A percentile compares a stretch with the other conserved stretches of the same genome.
Conservation (phyloP, 2,888 invertebrate species). For the Sepioteuthis lessoniana region DNA sequence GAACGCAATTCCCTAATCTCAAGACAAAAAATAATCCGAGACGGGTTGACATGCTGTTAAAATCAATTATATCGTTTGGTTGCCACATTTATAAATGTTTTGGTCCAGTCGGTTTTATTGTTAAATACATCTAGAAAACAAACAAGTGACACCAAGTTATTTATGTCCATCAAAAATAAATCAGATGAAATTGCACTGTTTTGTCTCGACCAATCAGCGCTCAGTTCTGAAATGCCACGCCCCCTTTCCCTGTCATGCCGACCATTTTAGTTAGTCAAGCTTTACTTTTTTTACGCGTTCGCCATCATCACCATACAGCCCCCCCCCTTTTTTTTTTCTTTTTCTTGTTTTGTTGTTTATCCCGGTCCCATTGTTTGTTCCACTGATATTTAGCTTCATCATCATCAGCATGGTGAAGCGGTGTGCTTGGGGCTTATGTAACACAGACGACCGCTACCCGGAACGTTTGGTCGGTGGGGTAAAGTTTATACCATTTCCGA, state of each 20-base stretch:
- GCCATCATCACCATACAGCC: neutral
- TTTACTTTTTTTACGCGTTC: neutral
- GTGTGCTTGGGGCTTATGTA: conserved; percentile 52
- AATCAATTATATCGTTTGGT: neutral
- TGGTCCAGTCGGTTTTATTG: no score
- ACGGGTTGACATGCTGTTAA: neutral
- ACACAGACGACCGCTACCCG: conserved; percentile 52
- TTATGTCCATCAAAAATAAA: neutral
- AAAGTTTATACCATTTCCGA: conserved; percentile 53
- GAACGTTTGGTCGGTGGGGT: conserved; percentile 51
- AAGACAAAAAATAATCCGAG: no score
- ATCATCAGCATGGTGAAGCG: conserved; percentile 45
- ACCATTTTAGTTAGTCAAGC: conserved; percentile 47
- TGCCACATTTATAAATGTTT: neutral
- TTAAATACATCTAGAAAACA: no score
- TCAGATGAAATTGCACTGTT: neutral
- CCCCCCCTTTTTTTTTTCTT: no score
- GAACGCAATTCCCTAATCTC: no score
- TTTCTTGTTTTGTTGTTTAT: no score
- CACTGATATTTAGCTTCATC: neutral
- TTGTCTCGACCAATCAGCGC: conserved; percentile 34
- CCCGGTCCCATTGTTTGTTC: no score
- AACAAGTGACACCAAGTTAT: no score
- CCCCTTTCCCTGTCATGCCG: conserved; percentile 40
- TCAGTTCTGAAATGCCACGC: neutral